Percentiles rank a stretch among this genome's conserved stretches.
Conservation (phyloP, 2,888 invertebrate species). For the Altica lythri region DNA sequence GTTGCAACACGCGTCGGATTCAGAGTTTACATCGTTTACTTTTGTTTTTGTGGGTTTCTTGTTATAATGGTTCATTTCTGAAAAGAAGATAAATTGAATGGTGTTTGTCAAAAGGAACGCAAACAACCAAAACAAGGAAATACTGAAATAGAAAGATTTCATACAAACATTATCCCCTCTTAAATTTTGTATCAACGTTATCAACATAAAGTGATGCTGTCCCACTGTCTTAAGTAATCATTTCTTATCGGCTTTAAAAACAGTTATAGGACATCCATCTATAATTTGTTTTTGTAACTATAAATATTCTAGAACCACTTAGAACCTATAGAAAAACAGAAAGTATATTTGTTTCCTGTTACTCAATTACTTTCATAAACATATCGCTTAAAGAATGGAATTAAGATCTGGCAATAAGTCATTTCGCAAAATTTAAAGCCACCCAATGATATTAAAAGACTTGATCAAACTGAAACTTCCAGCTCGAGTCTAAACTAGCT, state of each 20-base stretch:
- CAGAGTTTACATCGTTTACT: not conserved
- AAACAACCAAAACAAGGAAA: not conserved
- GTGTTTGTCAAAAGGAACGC: not conserved
- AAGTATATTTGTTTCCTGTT: no score
- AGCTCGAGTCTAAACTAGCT: constrained; percentile 2
- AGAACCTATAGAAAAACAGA: no score
- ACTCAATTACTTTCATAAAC: no score
- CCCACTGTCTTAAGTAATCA: no score
- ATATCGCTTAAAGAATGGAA: not conserved
- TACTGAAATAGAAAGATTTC: not conserved
- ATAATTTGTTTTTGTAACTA: no score
- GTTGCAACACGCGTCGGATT: constrained; percentile 5
- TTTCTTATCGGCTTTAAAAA: no score
- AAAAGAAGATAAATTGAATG: constrained; percentile 13
- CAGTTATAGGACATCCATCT: no score
- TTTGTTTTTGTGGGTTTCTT: not conserved
- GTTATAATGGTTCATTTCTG: not conserved
- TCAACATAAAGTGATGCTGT: no score
- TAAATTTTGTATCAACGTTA: no score
- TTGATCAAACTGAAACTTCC: constrained; percentile 7
- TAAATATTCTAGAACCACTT: no score
- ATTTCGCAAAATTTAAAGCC: constrained; percentile 4
- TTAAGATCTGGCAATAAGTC: not conserved
- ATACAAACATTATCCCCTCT: no score
- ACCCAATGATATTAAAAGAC: constrained; percentile 6